A percentile compares a stretch with the other conserved stretches of the same genome.
Conservation (phyloP, 2,113 vertebrate species). For the Acrocephalus kingi region DNA sequence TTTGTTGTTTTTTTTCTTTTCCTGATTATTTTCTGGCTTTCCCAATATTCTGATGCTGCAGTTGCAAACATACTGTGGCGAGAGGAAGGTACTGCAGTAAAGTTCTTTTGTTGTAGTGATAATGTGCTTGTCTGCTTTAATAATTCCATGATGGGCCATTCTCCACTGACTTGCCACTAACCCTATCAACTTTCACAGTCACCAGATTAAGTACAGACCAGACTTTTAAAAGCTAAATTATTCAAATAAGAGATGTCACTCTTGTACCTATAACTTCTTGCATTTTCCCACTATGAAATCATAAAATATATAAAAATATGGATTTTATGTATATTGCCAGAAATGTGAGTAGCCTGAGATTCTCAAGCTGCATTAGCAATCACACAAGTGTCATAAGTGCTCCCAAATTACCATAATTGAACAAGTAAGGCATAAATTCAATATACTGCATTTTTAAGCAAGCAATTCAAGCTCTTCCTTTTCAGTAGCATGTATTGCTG, state of each 20-base stretch:
- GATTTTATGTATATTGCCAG: background rate
- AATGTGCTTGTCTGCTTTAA: conserved; percentile 72
- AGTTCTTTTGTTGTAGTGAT: conserved; percentile 65
- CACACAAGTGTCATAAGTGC: background rate
- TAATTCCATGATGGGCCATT: conserved; percentile 56
- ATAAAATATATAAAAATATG: background rate
- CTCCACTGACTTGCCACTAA: conserved; percentile 52
- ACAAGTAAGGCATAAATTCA: conserved; percentile 19
- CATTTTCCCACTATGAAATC: background rate
- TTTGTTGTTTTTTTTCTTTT: conserved; percentile 60
- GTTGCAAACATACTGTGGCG: conserved; percentile 98
- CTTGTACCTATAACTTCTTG: background rate
- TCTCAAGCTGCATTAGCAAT: conserved; percentile 3
- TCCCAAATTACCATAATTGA: conserved; percentile 43
- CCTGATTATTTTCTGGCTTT: conserved; percentile 57
- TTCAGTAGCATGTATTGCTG: background rate
- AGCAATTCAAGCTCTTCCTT: background rate
- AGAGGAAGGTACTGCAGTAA: conserved; percentile 91
- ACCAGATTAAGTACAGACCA: conserved; percentile 5
- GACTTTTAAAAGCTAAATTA: conserved; percentile 5
- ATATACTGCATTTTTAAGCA: conserved; percentile 18
- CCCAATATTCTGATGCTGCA: conserved; percentile 75
- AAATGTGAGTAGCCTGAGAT: background rate
- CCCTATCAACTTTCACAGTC: conserved; percentile 7
- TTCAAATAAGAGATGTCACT: background rate